Conservation (phyloP, 2,113 vertebrate species). For the Aegotheles bennettii region DNA sequence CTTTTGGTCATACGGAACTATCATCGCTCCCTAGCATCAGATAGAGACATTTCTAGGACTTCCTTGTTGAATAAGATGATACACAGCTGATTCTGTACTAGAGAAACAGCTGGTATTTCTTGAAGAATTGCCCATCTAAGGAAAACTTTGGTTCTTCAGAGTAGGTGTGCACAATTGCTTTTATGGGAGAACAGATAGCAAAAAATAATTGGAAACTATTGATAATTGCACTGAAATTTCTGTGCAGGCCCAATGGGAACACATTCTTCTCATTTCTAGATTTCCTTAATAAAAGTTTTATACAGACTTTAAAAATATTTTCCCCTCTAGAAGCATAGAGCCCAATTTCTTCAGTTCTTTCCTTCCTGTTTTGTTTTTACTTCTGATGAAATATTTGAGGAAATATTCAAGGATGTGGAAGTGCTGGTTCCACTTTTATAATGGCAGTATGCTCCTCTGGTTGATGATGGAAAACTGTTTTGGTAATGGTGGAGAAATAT, state of each 20-base stretch:
- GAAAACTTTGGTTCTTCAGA: not conserved
- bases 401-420: not conserved
- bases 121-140: not conserved
- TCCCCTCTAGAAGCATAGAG: not conserved
- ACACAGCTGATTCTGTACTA: not conserved
- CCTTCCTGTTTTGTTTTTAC: not conserved
- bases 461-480: not conserved
- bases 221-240: not conserved
- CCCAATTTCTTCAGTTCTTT: not conserved
- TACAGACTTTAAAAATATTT: not conserved
- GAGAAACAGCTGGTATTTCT: not conserved
- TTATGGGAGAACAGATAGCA: not conserved
- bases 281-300: not conserved
- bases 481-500: not conserved
- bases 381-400: not conserved
- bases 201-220: not conserved
- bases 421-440: not conserved
- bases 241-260: not conserved
- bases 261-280: not conserved
- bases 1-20: not conserved
- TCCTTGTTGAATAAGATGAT: not conserved
- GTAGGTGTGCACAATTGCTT: not conserved
- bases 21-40: not conserved
- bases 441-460: not conserved
- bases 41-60: not conserved